phyloP scores from a whole-genome alignment of 2,888 invertebrate species.

The Tetanocera ferruginea region DNA sequence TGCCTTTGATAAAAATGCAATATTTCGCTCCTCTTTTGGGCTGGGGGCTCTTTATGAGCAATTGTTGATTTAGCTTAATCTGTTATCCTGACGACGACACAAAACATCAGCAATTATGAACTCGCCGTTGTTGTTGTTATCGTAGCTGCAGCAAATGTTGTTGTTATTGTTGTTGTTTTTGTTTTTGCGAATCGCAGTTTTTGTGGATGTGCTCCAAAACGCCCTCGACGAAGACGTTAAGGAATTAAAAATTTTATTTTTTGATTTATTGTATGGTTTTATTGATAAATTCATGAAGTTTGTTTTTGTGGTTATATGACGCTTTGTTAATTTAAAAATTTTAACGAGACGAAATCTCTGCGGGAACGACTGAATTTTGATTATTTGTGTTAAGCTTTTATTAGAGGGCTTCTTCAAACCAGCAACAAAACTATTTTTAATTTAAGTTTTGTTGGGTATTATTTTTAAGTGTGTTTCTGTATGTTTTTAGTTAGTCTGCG shows the following conservation, averaged over 20 bases:
- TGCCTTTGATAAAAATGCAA: slow-evolving; percentile 6
- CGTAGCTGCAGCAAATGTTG: slow-evolving; percentile 33
- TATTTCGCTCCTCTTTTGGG: background rate
- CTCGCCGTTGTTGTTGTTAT: slow-evolving; percentile 27
- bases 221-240: slow-evolving; percentile 52
- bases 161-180: slow-evolving; percentile 11
- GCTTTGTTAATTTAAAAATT: slow-evolving; percentile 34
- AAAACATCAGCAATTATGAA: slow-evolving; percentile 35
- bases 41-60: background rate
- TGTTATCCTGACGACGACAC: slow-evolving; percentile 29
- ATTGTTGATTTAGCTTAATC: slow-evolving; percentile 25
- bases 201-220: slow-evolving; percentile 48
- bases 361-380: slow-evolving; percentile 11
- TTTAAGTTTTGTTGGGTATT: slow-evolving; percentile 38
- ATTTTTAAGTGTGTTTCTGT: slow-evolving; percentile 25
- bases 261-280: slow-evolving; percentile 58
- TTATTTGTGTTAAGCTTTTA: slow-evolving; percentile 4
- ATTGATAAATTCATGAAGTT: slow-evolving; percentile 68
- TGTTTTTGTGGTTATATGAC: slow-evolving; percentile 50
- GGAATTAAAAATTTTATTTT: slow-evolving; percentile 59
- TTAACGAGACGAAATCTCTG: slow-evolving; percentile 24
- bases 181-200: slow-evolving; percentile 39
- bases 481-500: background rate
- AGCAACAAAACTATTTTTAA: slow-evolving; percentile 33
- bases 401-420: background rate